Evolutionary conservation across 2,113 vertebrate species (phyloP), one percentile per base, ranked within the genome.

Genomic region (Cepphus grylle): DNA sequence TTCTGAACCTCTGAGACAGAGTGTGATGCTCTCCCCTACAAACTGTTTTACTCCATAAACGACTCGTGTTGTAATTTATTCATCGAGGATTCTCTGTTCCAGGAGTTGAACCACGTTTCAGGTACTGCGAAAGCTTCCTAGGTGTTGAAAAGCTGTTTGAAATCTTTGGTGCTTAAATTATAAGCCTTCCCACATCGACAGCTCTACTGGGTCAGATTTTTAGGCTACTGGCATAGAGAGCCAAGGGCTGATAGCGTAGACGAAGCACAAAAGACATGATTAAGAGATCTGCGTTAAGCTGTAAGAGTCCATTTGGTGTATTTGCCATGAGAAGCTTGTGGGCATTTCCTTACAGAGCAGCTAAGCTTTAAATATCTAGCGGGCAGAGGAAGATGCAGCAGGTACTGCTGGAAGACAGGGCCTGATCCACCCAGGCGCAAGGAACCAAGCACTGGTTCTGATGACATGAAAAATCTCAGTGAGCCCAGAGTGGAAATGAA

Each of bases 31-130:
- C 18, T 79, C 85, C 53, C 43, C 26, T 25, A 17, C 12, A 27
- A 42, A 74, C 15, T n/a, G 11, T 71, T 74, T 56, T 20, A 23
- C 25, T 79, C 15, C 7, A 14, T 59, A 12, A 67, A 34, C 7
- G 43, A 3, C 20, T 59, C 4, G 0, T 1, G 0, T 5, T 56
- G 27, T 22, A 30, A 30, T 21, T 66, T 43, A 66, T 66, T 66
- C 19, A 43, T 65, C 12, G 19, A 22, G 27, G 40, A 30, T 30
- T 7, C 29, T 8, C 38, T 66, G 14, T 50, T 59, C 23, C 45
- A 74, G n/a, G 27, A 58, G 32, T 49, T 80, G 27, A 61, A 49
- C 47, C 4, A 2, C 12, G 5, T 72, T 52, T 58, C 38, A 53
- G 71, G 50, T 77, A 14, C n/a, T 55, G n/a, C 3, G 23, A 72